Conservation (phyloP, 2,797 vertebrate genomes). For the Eurystomus glaucurus region DNA sequence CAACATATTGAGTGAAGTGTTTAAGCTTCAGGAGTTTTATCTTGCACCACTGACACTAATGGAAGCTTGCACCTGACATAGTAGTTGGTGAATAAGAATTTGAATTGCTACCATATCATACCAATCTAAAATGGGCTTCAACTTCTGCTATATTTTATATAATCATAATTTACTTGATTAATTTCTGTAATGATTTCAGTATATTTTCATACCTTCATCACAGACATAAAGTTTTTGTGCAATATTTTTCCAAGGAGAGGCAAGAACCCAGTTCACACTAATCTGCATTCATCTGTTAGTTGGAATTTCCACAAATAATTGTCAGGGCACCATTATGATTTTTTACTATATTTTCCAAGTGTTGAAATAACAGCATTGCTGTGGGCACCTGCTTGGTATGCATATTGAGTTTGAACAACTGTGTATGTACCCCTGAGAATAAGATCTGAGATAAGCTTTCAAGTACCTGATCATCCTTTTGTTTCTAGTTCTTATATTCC, state of each 20-base stretch:
- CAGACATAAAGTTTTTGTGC: neutral
- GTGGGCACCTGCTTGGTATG: neutral
- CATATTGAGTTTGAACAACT: neutral
- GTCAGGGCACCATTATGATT: fast-evolving
- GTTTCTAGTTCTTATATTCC: neutral
- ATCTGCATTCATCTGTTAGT: neutral
- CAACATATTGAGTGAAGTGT: constrained; percentile 13
- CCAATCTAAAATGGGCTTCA: neutral
- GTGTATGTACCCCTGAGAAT: neutral
- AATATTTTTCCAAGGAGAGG: neutral
- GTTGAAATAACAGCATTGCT: neutral
- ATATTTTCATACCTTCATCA: neutral
- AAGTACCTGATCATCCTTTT: neutral
- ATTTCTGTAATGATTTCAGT: neutral
- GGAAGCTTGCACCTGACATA: neutral
- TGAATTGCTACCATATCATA: neutral
- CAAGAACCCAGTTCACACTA: neutral
- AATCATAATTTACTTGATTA: neutral
- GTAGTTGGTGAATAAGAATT: neutral
- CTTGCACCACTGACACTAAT: neutral
- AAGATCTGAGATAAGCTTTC: constrained; percentile 10
- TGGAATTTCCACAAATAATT: neutral
- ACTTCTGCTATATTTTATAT: neutral
- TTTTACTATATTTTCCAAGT: neutral
- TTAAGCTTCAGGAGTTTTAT: constrained; percentile 46